phyloP scores from a whole-genome alignment of 2,113 vertebrate genomes.

The Xiphophorus couchianus region DNA sequence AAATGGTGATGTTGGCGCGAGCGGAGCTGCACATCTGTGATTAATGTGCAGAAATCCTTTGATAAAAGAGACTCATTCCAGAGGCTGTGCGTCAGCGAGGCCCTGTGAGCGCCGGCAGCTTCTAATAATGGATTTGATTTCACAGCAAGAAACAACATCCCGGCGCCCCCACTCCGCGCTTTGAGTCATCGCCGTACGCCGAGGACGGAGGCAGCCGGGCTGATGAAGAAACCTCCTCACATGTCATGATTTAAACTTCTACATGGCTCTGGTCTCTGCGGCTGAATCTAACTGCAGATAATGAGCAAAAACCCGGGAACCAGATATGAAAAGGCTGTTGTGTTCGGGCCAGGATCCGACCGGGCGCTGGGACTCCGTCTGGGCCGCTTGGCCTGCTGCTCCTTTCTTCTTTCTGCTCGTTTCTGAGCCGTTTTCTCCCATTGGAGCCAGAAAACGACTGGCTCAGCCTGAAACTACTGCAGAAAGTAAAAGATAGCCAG shows the following conservation, averaged over 20 bases:
- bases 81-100: constrained; percentile 75
- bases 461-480: neutral
- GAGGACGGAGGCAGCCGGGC: neutral
- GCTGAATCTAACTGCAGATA: neutral
- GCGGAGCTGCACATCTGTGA: constrained; percentile 79
- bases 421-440: no score
- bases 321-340: neutral
- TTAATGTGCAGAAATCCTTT: constrained; percentile 82
- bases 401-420: neutral
- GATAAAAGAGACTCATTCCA: constrained; percentile 83
- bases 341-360: neutral
- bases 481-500: neutral
- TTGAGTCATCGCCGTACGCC: constrained; percentile 11
- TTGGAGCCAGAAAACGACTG: no score
- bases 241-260: neutral
- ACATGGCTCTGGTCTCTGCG: neutral
- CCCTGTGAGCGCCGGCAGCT: constrained; percentile 51
- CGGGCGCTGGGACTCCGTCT: neutral
- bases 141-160: constrained; percentile 54
- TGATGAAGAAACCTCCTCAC: neutral
- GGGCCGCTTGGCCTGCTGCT: neutral
- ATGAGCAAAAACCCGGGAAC: neutral
- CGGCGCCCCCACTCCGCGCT: neutral
- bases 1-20: constrained; percentile 49
- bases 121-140: constrained; percentile 71